These are phyloP conservation scores for Phodopus roborovskii DNA, from an alignment of 2,113 vertebrate genomes.

Conservation along the genomic window DNA sequence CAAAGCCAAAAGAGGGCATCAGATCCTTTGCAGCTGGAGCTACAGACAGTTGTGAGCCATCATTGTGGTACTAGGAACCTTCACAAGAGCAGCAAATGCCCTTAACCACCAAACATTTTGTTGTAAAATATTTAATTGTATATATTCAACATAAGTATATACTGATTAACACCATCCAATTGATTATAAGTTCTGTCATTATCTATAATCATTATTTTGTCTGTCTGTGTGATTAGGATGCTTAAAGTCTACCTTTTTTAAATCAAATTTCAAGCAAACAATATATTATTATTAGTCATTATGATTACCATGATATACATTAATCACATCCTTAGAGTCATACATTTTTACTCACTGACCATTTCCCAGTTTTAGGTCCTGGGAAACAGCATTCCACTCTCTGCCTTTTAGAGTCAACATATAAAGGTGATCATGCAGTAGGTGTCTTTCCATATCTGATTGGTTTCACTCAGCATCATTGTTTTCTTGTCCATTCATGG, in stretches of 20 bases:
- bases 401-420: not conserved
- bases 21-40: not conserved
- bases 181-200: not conserved
- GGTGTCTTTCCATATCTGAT: not conserved
- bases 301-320: not conserved
- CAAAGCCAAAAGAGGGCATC: not conserved
- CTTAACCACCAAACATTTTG: not conserved
- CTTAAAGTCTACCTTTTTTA: not conserved
- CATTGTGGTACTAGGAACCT: not conserved
- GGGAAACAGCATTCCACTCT: not conserved
- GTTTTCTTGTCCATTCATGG: not conserved
- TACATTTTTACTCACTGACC: not conserved
- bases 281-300: not conserved
- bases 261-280: not conserved
- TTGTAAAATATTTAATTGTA: not conserved
- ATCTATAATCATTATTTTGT: not conserved
- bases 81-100: not conserved
- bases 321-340: not conserved
- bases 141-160: not conserved
- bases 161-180: not conserved
- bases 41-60: not conserved
- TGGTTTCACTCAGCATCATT: not conserved
- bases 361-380: not conserved
- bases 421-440: not conserved
- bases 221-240: not conserved